Evolutionary conservation across 2,797 vertebrate genomes (phyloP).

Genomic region (Spea hammondii): DNA sequence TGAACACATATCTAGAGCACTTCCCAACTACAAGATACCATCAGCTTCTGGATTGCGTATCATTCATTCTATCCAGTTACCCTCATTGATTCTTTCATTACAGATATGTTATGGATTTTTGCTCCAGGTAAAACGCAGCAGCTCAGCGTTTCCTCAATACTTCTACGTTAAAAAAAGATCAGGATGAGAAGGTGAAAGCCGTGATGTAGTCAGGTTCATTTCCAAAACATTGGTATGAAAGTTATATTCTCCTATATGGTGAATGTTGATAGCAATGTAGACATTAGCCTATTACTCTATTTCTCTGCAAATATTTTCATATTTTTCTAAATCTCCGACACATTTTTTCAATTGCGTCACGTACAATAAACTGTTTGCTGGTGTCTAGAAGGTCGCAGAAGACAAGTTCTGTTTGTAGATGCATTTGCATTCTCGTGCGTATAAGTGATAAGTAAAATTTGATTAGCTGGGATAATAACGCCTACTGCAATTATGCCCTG

Average conservation of each 20-base stretch:
- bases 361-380: background rate
- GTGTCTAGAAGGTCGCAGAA: background rate
- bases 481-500: conserved; percentile 73
- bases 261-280: no score
- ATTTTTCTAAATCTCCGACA: background rate
- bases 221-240: no score
- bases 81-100: background rate
- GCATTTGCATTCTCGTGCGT: background rate
- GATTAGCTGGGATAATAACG: conserved; percentile 68
- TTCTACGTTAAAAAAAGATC: no score
- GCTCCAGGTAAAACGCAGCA: no score
- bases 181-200: no score
- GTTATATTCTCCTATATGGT: no score
- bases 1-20: background rate
- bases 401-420: background rate
- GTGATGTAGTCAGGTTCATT: no score
- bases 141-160: no score
- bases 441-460: conserved; percentile 33
- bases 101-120: no score
- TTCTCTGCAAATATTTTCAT: no score
- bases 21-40: background rate
- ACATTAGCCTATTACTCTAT: no score
- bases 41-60: background rate
- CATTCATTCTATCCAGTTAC: background rate
- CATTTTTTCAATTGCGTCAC: background rate